phyloP scores from a whole-genome alignment of 1,140 invertebrate genomes.

The Aphaenogaster rudis region DNA sequence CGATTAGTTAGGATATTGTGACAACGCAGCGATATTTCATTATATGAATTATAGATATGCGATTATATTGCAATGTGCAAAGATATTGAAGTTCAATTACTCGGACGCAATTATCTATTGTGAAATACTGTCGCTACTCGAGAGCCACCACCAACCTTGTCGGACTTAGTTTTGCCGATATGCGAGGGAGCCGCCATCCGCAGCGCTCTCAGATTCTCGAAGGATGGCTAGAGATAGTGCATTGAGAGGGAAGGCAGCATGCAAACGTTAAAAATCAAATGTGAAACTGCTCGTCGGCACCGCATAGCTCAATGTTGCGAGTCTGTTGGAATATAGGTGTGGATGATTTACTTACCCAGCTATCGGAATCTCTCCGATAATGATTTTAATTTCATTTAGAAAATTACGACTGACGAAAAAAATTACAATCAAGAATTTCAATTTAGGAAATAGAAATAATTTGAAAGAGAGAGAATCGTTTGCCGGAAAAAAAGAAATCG shows the following conservation, averaged over 20 bases:
- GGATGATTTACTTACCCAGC: conserved; percentile 67
- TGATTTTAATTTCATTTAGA: conserved; percentile 11
- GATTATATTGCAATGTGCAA: neutral
- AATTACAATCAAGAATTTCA: conserved; percentile 29
- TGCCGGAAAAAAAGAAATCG: neutral
- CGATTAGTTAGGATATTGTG: neutral
- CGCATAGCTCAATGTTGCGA: conserved; percentile 3
- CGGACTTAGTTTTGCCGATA: conserved; percentile 94
- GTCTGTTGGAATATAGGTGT: conserved; percentile 33
- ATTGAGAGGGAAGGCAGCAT: conserved; percentile 85
- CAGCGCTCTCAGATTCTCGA: conserved; percentile 92
- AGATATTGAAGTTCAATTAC: conserved; percentile 32
- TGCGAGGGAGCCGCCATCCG: conserved; percentile 94
- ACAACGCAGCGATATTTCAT: neutral
- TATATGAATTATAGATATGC: neutral
- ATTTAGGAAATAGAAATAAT: conserved; percentile 13
- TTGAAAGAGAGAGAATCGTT: neutral
- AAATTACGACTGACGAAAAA: conserved; percentile 23
- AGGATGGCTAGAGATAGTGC: conserved; percentile 89
- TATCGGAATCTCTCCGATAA: conserved; percentile 13
- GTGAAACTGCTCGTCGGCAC: conserved; percentile 59
- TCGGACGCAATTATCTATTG: neutral
- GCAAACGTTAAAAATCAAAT: conserved; percentile 85
- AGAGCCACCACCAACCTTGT: conserved; percentile 90
- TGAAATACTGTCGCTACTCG: neutral